These are phyloP conservation scores for Calycopis cecrops DNA, from an alignment of 1,140 invertebrate species.

Conservation along the genomic window DNA sequence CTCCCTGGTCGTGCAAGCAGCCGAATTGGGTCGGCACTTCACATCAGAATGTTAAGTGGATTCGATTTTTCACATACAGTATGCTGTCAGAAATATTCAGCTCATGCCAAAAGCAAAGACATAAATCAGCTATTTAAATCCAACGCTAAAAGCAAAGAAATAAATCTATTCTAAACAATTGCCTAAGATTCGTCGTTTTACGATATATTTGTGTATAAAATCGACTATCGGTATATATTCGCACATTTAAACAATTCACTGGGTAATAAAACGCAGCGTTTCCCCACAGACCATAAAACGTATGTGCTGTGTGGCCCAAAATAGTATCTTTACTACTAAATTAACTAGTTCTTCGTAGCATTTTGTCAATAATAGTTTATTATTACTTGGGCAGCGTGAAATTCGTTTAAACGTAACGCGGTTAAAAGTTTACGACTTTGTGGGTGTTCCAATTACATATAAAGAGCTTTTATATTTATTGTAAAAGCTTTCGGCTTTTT, in stretches of 20 bases:
- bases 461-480: background rate
- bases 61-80: background rate
- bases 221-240: constrained; percentile 29
- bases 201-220: constrained; percentile 6
- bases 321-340: constrained; percentile 29
- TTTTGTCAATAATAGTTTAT: constrained; percentile 35
- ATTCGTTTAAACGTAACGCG: background rate
- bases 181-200: constrained; percentile 7
- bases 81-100: background rate
- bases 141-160: constrained; percentile 3
- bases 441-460: too few relatives aligned
- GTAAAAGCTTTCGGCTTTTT: constrained; percentile 2
- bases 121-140: constrained; percentile 8
- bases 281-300: constrained; percentile 37
- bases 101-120: background rate
- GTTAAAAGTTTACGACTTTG: background rate
- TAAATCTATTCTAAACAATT: constrained; percentile 10
- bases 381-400: constrained; percentile 1
- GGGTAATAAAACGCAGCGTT: constrained; percentile 35
- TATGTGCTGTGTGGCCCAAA: constrained; percentile 37
- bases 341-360: constrained; percentile 32
- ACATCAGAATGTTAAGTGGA: background rate
- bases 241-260: constrained; percentile 29
- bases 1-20: too few relatives aligned
- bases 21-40: too few relatives aligned